phyloP scores from a whole-genome alignment of 2,888 invertebrate species.

The Biston stratarius region DNA sequence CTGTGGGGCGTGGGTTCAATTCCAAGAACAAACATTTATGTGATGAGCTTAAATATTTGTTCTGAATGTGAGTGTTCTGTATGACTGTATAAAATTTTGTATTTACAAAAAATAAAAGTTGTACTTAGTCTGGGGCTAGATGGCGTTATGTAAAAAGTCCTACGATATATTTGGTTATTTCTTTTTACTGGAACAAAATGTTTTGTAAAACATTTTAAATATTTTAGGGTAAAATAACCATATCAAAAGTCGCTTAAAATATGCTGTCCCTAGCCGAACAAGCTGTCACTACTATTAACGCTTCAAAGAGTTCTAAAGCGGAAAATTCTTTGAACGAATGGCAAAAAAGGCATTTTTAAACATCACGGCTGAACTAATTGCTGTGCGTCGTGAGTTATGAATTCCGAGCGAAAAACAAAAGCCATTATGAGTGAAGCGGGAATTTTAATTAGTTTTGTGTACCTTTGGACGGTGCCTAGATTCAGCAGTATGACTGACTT shows the following conservation, averaged over 20 bases:
- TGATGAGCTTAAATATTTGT: too few relatives aligned
- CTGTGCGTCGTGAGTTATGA: conserved; percentile 54
- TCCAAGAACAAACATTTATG: too few relatives aligned
- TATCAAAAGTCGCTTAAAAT: background rate
- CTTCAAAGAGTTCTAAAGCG: conserved; percentile 11
- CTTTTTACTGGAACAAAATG: too few relatives aligned
- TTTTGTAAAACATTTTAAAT: too few relatives aligned
- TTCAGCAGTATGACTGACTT: background rate
- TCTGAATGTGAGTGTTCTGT: too few relatives aligned
- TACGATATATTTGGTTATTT: too few relatives aligned
- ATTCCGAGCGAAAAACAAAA: conserved; percentile 66
- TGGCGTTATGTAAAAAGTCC: too few relatives aligned
- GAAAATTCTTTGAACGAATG: background rate
- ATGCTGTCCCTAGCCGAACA: background rate
- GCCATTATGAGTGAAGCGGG: conserved; percentile 58
- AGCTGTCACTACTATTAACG: conserved; percentile 15
- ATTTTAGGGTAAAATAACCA: too few relatives aligned
- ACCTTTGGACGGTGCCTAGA: background rate
- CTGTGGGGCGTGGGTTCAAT: too few relatives aligned
- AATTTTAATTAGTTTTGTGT: conserved; percentile 66
- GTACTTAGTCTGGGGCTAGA: too few relatives aligned
- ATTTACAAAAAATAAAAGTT: too few relatives aligned
- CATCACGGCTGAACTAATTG: conserved; percentile 23
- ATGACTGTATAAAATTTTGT: too few relatives aligned
- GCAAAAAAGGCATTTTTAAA: conserved; percentile 17